Conservation (phyloP, 1,140 invertebrate genomes). For the Brachionus manjavacas region DNA sequence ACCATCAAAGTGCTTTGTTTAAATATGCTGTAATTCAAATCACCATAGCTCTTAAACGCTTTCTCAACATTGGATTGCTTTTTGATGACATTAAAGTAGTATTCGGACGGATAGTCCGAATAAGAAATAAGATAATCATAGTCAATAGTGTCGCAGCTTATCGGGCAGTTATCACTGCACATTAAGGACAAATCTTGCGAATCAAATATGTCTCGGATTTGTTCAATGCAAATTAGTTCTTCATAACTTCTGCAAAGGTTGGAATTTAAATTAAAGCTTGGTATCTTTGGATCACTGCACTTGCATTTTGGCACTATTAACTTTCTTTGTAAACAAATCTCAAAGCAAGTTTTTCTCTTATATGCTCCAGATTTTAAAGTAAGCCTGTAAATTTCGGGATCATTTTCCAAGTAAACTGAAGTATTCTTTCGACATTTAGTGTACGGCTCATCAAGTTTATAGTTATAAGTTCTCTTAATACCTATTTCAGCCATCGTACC, state of each 20-base stretch:
- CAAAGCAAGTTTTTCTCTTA: background rate
- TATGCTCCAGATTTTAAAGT: background rate
- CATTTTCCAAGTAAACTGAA: background rate
- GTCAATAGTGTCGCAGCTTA: background rate
- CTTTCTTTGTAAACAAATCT: background rate
- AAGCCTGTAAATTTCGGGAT: background rate
- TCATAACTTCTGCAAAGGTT: background rate
- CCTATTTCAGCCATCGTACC: background rate
- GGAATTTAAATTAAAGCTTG: background rate
- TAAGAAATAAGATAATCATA: background rate
- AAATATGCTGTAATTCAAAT: background rate
- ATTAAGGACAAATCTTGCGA: background rate
- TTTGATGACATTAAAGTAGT: background rate
- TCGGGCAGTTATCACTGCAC: background rate
- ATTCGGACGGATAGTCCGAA: background rate
- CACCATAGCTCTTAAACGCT: background rate
- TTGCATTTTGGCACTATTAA: slow-evolving; percentile 15
- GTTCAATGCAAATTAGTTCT: background rate
- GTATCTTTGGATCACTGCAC: background rate
- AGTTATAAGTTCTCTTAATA: background rate
- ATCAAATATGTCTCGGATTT: background rate
- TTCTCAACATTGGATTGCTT: background rate
- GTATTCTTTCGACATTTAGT: background rate
- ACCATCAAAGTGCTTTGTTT: slow-evolving; percentile 1
- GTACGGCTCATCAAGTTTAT: background rate